Evolutionary conservation across 2,888 invertebrate genomes (phyloP).

Genomic region (Pterostichus niger): DNA sequence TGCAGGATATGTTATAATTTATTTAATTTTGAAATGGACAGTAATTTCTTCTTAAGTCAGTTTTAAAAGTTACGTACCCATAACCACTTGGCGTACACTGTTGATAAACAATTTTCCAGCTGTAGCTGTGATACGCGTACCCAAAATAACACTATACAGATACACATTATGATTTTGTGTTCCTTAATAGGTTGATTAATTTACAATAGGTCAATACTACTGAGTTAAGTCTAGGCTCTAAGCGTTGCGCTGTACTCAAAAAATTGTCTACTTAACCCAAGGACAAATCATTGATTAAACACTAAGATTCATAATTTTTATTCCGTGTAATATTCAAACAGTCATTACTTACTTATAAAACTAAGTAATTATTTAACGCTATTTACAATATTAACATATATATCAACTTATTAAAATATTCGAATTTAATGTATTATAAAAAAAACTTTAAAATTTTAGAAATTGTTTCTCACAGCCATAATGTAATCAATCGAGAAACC

Average conservation of each 20-base stretch:
- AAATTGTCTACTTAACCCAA: conserved; percentile 11
- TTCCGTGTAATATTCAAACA: background rate
- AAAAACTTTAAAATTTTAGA: conserved; percentile 12
- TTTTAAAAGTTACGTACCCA: too few relatives aligned
- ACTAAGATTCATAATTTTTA: background rate
- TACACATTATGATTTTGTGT: conserved; percentile 33
- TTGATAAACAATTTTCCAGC: too few relatives aligned
- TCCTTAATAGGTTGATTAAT: conserved; percentile 50
- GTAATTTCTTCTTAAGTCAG: background rate
- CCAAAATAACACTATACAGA: background rate
- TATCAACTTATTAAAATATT: background rate
- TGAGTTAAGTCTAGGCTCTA: background rate
- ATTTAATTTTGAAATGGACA: background rate
- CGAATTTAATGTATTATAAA: background rate
- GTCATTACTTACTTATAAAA: conserved; percentile 11
- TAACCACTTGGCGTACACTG: too few relatives aligned
- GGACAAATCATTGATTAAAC: conserved; percentile 34
- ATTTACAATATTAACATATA: conserved; percentile 23
- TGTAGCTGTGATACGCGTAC: too few relatives aligned
- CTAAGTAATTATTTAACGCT: conserved; percentile 6
- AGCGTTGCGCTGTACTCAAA: background rate
- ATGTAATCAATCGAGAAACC: conserved; percentile 36
- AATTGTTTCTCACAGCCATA: conserved; percentile 49
- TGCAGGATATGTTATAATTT: conserved; percentile 10
- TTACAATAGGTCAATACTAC: conserved; percentile 63